Base-by-base conservation (phyloP, 2,113 vertebrate genomes). In the Dipodomys ordii region DNA sequence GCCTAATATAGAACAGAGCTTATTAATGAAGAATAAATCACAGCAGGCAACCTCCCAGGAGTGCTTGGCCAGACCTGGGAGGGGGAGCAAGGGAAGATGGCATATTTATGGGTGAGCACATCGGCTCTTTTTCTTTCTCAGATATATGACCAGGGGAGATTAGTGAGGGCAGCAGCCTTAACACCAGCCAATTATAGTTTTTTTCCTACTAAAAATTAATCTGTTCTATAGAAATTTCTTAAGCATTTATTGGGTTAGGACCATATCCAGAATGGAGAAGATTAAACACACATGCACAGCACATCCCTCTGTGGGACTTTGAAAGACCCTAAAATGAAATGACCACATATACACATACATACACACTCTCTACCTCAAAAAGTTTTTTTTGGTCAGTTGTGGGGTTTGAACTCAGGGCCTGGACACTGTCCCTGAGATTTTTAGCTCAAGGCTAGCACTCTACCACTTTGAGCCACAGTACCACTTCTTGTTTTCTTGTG, bases 21-120 rank as follows among this genome's bases (percentile, higher is more conserved):
- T 96, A 97, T 96, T 96, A 97, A 97, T 92, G 96, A 96, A 95
- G 95, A 93, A 94, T 95, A 97, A 97, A 97, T 97, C 96, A 95
- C 73, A 0, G 0, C 32, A 67, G 93, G 77, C 88, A 85, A 67
- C 91, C 93, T 93, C 95, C n/a, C 53, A 0, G 12, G 90, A 88
- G 90, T 80, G 91, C 88, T 81, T 72, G 3, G 6, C 91, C 1
- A 0, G 94, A 92, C 95, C 78, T 92, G 62, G 53, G 0, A 19
- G 90, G 57, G 78, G 72, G 53, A 57, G 53, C 12, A 18, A 16
- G 53, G 15, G 53, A 67, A 72, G 81, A n/a, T 69, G 95, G 92
- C 91, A 92, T 88, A 96, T 97, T 97, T 96, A 97, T 95, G 95
- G 53, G 94, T 7, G 2, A 28, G 62, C 0, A 2, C n/a, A 64